Base-by-base conservation (phyloP, 1,140 invertebrate genomes). In the Oscheius sp. region DNA sequence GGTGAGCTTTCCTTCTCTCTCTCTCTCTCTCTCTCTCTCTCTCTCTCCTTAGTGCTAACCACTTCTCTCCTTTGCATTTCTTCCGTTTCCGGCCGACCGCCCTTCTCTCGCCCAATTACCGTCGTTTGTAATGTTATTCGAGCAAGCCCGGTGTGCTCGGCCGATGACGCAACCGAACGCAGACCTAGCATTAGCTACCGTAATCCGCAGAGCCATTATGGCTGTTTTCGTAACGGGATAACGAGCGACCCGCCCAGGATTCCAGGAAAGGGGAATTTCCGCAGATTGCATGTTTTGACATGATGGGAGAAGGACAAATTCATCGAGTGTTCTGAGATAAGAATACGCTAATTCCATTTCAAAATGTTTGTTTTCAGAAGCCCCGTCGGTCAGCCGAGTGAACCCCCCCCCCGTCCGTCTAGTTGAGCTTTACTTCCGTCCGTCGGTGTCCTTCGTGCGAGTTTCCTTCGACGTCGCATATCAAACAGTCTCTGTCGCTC, bases 1-100 rank as follows among this genome's bases (percentile, higher is more conserved):
- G 84, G 88, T 89, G 35, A 88, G 88, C 28, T 13, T 13, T 4
- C 49, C 28, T 7, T 55, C 10, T 10, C n/a, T 42, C n/a, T 42
- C n/a, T 42, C 10, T 42, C 10, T 42, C 38, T 10, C n/a, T 42
- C n/a, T n/a, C n/a, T 42, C n/a, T 42, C n/a, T 42, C 10, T 42
- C 10, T 42, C 38, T 10, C n/a, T 42, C n/a, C 38, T 10, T 10
- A n/a, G n/a, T n/a, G 10, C 10, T 42, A 42, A 42, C n/a, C n/a
- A 42, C 38, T 42, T 10, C 38, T n/a, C 38, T 10, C 38, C 38
- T 10, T 42, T 42, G 10, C n/a, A n/a, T 42, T 10, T 10, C 28
- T 26, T 55, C 28, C 23, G 28, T 4, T 23, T 4, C 15, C 15
- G 23, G 49, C 7, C 15, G 49, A 55, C 23, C 15, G 23, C n/a